These are phyloP conservation scores for Albula glossodonta DNA, from an alignment of 2,113 vertebrate species.

Conservation along the genomic window DNA sequence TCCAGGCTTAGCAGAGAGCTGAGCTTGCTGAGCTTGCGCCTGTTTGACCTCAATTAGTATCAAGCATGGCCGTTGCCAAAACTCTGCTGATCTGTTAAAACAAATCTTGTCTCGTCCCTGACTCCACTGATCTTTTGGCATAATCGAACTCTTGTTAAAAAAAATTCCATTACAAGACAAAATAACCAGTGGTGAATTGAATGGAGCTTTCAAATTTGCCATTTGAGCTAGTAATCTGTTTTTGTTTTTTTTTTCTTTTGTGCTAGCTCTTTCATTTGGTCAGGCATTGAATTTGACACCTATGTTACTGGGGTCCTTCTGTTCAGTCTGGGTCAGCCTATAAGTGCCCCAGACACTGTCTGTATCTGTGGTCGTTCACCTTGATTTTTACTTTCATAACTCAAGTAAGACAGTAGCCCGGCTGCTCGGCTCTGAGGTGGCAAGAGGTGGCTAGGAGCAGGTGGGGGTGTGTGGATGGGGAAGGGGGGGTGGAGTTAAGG, in stretches of 20 bases:
- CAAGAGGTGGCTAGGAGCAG: slow-evolving; percentile 47
- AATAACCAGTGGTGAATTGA: too few species aligned
- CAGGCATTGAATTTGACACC: neutral
- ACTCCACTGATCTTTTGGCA: neutral
- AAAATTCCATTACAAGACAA: neutral
- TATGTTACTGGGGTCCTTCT: neutral
- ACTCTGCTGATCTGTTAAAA: neutral
- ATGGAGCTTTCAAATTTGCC: neutral
- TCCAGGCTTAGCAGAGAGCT: neutral
- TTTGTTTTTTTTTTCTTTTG: neutral
- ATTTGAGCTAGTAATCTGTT: too few species aligned
- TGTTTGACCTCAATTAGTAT: slow-evolving; percentile 7
- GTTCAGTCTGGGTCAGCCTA: neutral
- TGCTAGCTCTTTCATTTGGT: neutral
- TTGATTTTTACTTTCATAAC: neutral
- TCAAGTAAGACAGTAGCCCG: neutral
- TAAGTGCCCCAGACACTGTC: neutral
- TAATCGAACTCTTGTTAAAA: neutral
- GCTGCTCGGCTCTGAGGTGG: neutral
- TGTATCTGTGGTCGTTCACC: neutral
- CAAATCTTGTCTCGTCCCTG: neutral
- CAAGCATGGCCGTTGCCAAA: neutral
- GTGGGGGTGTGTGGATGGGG: neutral
- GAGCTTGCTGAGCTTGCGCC: neutral
- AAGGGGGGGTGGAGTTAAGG: neutral